Evolutionary conservation across 1,140 invertebrate species (phyloP).

Genomic region (Tetramorium alpestre): DNA sequence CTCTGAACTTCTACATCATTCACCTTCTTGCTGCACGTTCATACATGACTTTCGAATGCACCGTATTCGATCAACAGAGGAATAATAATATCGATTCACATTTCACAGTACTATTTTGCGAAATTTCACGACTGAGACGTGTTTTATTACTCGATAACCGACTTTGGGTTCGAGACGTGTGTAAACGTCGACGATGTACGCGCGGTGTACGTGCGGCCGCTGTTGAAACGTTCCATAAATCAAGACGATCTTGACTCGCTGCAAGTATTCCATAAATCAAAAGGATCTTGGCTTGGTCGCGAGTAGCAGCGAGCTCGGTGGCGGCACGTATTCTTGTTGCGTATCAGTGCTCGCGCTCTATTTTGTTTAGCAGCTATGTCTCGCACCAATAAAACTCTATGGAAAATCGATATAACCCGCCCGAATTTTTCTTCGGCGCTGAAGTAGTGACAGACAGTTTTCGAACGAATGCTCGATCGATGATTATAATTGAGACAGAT

Average conservation of each 20-base stretch:
- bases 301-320: not conserved
- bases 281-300: slow-evolving; percentile 28
- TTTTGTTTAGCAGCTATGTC: slow-evolving; percentile 21
- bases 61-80: not conserved
- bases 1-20: not conserved
- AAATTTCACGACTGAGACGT: slow-evolving; percentile 38
- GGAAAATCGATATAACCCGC: slow-evolving; percentile 30
- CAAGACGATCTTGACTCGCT: slow-evolving; percentile 47
- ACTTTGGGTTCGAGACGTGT: slow-evolving; percentile 16
- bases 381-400: slow-evolving; percentile 10
- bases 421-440: not conserved
- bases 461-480: not conserved
- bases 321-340: slow-evolving; percentile 21
- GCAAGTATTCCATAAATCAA: slow-evolving; percentile 57
- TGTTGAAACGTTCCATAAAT: slow-evolving; percentile 52
- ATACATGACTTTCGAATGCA: slow-evolving; percentile 16
- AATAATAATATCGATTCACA: slow-evolving; percentile 26
- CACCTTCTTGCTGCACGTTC: not conserved
- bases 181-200: slow-evolving; percentile 17
- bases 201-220: slow-evolving; percentile 8
- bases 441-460: not conserved
- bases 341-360: slow-evolving; percentile 51
- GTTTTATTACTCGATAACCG: slow-evolving; percentile 57
- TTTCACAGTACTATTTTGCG: slow-evolving; percentile 21
- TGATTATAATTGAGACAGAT: not conserved